Conservation (phyloP, 2,113 vertebrate species). For the Halcyon malimbica region DNA sequence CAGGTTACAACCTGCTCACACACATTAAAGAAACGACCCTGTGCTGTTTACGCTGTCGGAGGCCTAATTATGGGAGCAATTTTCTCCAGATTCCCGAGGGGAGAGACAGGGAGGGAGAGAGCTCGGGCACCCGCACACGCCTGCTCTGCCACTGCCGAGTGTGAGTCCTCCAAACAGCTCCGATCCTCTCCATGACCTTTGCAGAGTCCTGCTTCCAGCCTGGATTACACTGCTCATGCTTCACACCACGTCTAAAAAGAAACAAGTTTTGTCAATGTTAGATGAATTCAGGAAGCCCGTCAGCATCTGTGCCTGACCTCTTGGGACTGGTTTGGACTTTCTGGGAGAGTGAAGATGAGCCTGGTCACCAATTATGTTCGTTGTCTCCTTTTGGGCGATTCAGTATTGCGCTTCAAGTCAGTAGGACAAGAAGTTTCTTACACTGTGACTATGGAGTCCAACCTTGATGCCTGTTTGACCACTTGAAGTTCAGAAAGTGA, state of each 20-base stretch:
- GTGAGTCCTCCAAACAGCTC: neutral
- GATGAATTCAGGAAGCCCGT: neutral
- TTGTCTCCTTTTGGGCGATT: neutral
- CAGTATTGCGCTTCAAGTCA: neutral
- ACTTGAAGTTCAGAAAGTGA: neutral
- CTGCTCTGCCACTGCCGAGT: neutral
- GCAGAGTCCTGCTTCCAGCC: neutral
- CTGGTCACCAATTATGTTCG: neutral
- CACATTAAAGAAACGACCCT: slow-evolving; percentile 61
- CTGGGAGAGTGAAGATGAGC: neutral
- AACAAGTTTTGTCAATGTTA: neutral
- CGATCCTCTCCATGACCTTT: neutral
- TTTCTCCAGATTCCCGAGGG: slow-evolving; percentile 18
- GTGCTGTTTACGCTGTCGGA: slow-evolving; percentile 32
- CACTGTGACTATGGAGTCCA: neutral
- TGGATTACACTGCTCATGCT: neutral
- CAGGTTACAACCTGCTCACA: slow-evolving; percentile 43
- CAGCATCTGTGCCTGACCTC: neutral
- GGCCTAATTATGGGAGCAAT: slow-evolving; percentile 41
- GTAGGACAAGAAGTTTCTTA: neutral
- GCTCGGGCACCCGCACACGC: neutral
- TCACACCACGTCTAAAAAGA: neutral
- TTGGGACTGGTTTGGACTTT: neutral
- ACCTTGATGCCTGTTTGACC: neutral
- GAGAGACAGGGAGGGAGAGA: neutral